Evolutionary conservation across 2,797 vertebrate species (phyloP).

Genomic region (Malacoctenus gilli): DNA sequence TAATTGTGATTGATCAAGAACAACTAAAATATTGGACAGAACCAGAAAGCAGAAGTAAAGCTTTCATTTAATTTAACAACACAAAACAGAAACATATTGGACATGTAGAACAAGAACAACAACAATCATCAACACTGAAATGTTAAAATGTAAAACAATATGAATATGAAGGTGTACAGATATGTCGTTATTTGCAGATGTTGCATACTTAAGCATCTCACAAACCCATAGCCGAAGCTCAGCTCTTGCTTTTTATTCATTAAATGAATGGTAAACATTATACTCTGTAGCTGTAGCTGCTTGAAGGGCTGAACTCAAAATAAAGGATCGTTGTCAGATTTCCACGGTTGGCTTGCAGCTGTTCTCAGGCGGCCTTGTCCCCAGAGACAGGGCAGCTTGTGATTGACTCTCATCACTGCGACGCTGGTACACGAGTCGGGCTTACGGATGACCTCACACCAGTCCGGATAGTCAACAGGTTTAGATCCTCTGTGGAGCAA

Average conservation of each 20-base stretch:
- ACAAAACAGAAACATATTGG: constrained; percentile 12
- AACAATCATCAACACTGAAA: constrained; percentile 12
- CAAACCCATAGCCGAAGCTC: constrained; percentile 1
- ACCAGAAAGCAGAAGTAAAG: background rate
- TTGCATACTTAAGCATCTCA: background rate
- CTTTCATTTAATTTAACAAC: constrained; percentile 39
- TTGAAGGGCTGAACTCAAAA: constrained; percentile 60
- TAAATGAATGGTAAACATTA: constrained; percentile 14
- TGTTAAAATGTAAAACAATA: constrained; percentile 7
- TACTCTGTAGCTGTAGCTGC: background rate
- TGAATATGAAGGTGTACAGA: background rate
- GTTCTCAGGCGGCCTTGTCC: constrained; percentile 69
- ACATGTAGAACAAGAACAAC: no score
- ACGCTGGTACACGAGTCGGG: constrained; percentile 79
- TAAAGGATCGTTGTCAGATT: constrained; percentile 75
- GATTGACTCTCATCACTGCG: constrained; percentile 83
- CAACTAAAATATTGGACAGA: background rate
- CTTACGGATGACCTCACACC: constrained; percentile 81
- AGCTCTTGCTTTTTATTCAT: background rate
- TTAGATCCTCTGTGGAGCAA: constrained; percentile 63
- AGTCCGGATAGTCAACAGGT: constrained; percentile 82
- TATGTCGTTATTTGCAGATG: constrained; percentile 12
- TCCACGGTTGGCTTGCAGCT: constrained; percentile 66
- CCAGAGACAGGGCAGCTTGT: constrained; percentile 81
- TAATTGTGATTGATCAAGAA: background rate